Evolutionary conservation across 1,140 invertebrate species (phyloP), one percentile per base, ranked within the genome.

Genomic region (Drosophila kanapiae): DNA sequence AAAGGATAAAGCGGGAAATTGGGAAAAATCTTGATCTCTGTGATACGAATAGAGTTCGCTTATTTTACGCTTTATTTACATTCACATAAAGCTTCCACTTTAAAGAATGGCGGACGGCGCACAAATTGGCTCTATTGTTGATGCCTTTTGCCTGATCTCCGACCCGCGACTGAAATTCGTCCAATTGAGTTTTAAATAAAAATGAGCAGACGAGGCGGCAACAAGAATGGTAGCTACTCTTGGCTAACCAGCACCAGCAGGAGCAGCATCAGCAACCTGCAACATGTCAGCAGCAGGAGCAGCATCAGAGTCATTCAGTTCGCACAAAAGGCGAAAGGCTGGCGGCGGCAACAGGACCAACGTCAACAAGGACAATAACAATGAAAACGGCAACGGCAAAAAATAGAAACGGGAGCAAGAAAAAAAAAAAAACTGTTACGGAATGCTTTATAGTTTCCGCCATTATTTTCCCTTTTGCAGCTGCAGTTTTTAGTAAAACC

Each of bases 381-480:
- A 75, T 63, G 62, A 79, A 78, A 70, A 64, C 27, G 49, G 54
- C 58, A 63, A 57, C 76, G 80, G 69, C 61, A 82, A 68, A 75
- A 75, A 75, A 75, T 43, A 78, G 65, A 64, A 63, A 78, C 62
- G 54, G 60, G 53, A 69, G 48, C 68, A 56, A 64, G 51, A 76
- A 75, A 76, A 72, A 49, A 76, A 75, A 76, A 72, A 49, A 74
- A 88, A 84, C 59, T 71, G 61, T 78, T 71, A 60, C 72, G 83
- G 68, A 87, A 87, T 83, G 83, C 84, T 87, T 87, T 87, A 88
- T 88, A 83, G 83, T 83, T 87, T 88, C 70, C 77, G 65, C 62
- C 49, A 74, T 64, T 80, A 69, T 77, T 83, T 80, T 80, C 56
- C 54, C 81, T 70, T 74, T 78, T 84, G 53, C 65, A 57, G 70